A percentile compares a stretch with the other conserved stretches of the same genome.
Evolutionary conservation across 2,888 invertebrate species (phyloP).

Genomic region (Amphipyra tragopoginis): DNA sequence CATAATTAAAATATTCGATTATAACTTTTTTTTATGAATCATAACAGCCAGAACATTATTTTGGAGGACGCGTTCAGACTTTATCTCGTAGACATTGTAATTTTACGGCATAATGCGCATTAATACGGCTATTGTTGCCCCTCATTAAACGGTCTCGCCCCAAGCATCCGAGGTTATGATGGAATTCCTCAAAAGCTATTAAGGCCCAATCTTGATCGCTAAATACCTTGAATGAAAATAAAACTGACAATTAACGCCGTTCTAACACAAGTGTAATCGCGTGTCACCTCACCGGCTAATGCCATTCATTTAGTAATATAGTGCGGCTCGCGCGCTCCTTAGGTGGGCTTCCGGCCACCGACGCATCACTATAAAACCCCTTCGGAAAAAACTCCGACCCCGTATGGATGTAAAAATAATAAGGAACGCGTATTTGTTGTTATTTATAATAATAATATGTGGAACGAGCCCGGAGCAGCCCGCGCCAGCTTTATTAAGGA

Average conservation of each 20-base stretch:
- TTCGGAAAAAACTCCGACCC: conserved; percentile 67
- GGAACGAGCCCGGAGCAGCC: conserved; percentile 73
- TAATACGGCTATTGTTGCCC: conserved; percentile 68
- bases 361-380: conserved; percentile 60
- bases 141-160: conserved; percentile 56
- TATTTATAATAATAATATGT: conserved; percentile 84
- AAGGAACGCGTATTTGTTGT: conserved; percentile 80
- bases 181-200: conserved; percentile 73
- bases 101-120: conserved; percentile 73
- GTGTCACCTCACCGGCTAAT: conserved; percentile 70
- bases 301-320: conserved; percentile 69
- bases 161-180: conserved; percentile 68
- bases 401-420: conserved; percentile 75
- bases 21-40: conserved; percentile 35
- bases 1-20: conserved; percentile 62
- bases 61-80: conserved; percentile 59
- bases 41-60: conserved; percentile 46
- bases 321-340: conserved; percentile 68
- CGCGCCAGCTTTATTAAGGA: conserved; percentile 86
- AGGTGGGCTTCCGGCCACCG: conserved; percentile 78
- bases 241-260: conserved; percentile 71
- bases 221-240: conserved; percentile 69
- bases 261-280: conserved; percentile 72
- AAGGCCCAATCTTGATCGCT: conserved; percentile 69
- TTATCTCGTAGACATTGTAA: conserved; percentile 74